phyloP scores from a whole-genome alignment of 1,140 invertebrate genomes.

The Ostrea edulis region DNA sequence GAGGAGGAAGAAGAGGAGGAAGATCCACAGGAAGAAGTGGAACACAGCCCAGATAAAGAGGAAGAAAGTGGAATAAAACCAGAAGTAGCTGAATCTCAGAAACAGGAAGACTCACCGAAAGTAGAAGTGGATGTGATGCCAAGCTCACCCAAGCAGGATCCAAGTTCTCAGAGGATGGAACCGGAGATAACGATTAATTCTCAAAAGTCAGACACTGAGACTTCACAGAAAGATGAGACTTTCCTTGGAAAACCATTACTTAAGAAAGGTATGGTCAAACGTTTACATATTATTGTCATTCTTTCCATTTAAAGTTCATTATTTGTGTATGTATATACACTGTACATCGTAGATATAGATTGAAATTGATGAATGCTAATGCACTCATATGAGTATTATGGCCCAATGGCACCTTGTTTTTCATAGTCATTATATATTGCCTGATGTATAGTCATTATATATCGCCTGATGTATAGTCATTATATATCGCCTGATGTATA shows the following conservation, averaged over 20 bases:
- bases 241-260: neutral
- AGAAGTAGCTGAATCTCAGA: constrained; percentile 21
- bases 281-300: neutral
- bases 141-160: constrained; percentile 15
- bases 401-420: too few species aligned
- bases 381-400: too few species aligned
- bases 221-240: neutral
- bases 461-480: too few species aligned
- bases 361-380: too few species aligned
- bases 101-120: neutral
- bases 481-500: too few species aligned
- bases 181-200: constrained; percentile 16
- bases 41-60: constrained; percentile 34
- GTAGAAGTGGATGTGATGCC: neutral
- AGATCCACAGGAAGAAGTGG: constrained; percentile 23
- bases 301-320: too few species aligned
- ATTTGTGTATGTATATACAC: too few species aligned
- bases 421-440: too few species aligned
- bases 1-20: constrained; percentile 9
- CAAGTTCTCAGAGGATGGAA: neutral
- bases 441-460: too few species aligned
- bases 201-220: neutral
- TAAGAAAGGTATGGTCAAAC: neutral
- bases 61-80: constrained; percentile 32
- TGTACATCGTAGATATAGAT: too few species aligned